Percentiles rank a stretch among this genome's conserved stretches.
phyloP scores from a whole-genome alignment of 2,113 vertebrate species.

The Tenebrosternarchus preto region DNA sequence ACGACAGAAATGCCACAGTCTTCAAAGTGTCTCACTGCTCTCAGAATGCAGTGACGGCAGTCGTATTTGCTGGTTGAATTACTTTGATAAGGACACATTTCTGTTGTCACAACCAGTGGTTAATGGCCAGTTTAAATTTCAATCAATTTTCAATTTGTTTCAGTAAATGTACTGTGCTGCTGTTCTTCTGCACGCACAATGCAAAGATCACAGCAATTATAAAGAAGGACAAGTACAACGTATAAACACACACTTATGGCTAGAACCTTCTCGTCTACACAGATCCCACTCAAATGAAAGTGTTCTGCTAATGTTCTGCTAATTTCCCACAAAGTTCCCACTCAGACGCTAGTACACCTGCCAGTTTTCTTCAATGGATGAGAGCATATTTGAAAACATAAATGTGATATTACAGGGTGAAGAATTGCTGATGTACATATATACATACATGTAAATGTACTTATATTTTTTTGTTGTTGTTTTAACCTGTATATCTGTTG shows the following conservation, averaged over 20 bases:
- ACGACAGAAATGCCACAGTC: too few species aligned
- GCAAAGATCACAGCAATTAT: conserved; percentile 20
- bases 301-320: conserved; percentile 9
- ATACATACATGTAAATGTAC: conserved; percentile 71
- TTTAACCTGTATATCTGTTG: conserved; percentile 71
- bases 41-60: neutral
- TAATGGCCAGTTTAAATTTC: conserved; percentile 11
- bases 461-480: conserved; percentile 76
- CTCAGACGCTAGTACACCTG: conserved; percentile 35
- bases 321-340: too few species aligned
- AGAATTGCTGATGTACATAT: conserved; percentile 71
- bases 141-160: conserved; percentile 10
- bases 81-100: neutral
- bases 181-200: conserved; percentile 49
- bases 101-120: conserved; percentile 12
- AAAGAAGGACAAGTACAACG: conserved; percentile 46
- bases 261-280: neutral
- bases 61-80: conserved; percentile 4
- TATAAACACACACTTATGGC: conserved; percentile 29
- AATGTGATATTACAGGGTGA: conserved; percentile 73
- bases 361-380: conserved; percentile 56
- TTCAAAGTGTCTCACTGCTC: conserved; percentile 5
- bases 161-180: conserved; percentile 51
- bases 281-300: conserved; percentile 42
- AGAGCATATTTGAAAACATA: conserved; percentile 64